Conservation (phyloP, 1,140 invertebrate genomes). For the Drosophila santomea region DNA sequence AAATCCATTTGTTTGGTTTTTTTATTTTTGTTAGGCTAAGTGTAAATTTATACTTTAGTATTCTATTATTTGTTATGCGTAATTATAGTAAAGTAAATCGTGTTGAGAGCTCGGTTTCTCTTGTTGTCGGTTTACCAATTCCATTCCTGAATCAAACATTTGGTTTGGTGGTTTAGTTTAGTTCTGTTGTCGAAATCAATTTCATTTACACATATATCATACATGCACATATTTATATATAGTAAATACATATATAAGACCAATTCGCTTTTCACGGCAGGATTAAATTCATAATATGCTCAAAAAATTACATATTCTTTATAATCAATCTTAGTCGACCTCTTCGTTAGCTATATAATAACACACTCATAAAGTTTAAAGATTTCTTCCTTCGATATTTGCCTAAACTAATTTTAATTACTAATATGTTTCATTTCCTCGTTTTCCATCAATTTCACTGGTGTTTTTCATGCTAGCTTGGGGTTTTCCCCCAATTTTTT, state of each 20-base stretch:
- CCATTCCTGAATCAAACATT: constrained; percentile 58
- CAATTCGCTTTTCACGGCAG: constrained; percentile 79
- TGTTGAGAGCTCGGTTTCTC: constrained; percentile 46
- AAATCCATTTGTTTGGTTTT: not conserved
- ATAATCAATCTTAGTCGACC: constrained; percentile 36
- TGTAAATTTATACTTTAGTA: constrained; percentile 25
- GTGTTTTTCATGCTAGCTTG: constrained; percentile 34
- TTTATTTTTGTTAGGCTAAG: constrained; percentile 11
- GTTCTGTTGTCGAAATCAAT: constrained; percentile 58
- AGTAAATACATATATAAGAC: constrained; percentile 61
- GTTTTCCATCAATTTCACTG: constrained; percentile 48
- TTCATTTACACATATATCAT: constrained; percentile 44
- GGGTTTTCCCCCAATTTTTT: constrained; percentile 12
- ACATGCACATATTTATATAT: constrained; percentile 46
- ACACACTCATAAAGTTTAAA: constrained; percentile 68
- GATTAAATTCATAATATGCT: constrained; percentile 77
- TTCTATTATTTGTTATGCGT: constrained; percentile 32
- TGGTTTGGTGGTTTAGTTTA: constrained; percentile 74
- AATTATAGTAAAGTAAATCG: constrained; percentile 70
- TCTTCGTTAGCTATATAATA: constrained; percentile 48
- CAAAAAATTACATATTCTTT: constrained; percentile 68
- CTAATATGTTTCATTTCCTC: constrained; percentile 65
- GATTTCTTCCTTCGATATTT: constrained; percentile 41
- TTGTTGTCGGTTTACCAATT: constrained; percentile 65
- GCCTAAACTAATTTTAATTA: constrained; percentile 70